A percentile compares a stretch with the other conserved stretches of the same genome.
Conservation (phyloP, 1,140 invertebrate genomes). For the Lordiphosa clarofinis region DNA sequence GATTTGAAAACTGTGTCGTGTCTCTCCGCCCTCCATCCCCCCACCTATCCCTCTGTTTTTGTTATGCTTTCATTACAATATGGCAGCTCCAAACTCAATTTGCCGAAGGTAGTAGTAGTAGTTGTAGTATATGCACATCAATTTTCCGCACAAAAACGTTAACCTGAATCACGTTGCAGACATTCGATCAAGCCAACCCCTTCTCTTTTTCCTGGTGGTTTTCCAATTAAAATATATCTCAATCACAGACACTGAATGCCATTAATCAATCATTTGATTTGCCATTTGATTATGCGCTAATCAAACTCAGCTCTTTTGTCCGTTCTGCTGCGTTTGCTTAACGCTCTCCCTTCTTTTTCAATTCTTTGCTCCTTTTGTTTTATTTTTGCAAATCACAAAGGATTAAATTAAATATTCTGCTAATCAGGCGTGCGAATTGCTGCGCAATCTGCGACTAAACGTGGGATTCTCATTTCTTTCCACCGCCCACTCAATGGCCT, state of each 20-base stretch:
- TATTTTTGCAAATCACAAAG: slow-evolving; percentile 31
- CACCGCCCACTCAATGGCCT: slow-evolving; percentile 21
- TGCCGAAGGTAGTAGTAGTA: slow-evolving; percentile 1
- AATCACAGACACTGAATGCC: slow-evolving; percentile 31
- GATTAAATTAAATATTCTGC: slow-evolving; percentile 55
- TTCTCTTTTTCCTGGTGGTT: slow-evolving; percentile 15
- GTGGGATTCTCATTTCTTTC: slow-evolving; percentile 18
- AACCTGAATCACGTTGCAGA: slow-evolving; percentile 20
- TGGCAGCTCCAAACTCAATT: slow-evolving; percentile 18
- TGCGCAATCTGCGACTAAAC: slow-evolving; percentile 41
- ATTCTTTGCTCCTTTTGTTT: slow-evolving; percentile 15
- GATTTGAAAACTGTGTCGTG: slow-evolving; percentile 11
- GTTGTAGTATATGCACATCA: slow-evolving; percentile 31
- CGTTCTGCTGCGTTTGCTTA: slow-evolving; percentile 12
- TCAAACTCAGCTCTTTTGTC: slow-evolving; percentile 33
- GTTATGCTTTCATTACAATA: slow-evolving; percentile 54
- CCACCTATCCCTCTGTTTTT: slow-evolving; percentile 25
- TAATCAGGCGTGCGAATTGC: slow-evolving; percentile 50
- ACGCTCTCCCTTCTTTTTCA: slow-evolving; percentile 21
- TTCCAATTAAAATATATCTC: slow-evolving; percentile 54
- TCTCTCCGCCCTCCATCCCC: background rate
- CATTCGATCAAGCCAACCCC: slow-evolving; percentile 29
- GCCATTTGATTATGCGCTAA: slow-evolving; percentile 43
- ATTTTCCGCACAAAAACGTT: slow-evolving; percentile 22
- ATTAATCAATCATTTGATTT: slow-evolving; percentile 49